Conservation (phyloP, 2,888 invertebrate species). For the Taphrorychus bicolor region DNA sequence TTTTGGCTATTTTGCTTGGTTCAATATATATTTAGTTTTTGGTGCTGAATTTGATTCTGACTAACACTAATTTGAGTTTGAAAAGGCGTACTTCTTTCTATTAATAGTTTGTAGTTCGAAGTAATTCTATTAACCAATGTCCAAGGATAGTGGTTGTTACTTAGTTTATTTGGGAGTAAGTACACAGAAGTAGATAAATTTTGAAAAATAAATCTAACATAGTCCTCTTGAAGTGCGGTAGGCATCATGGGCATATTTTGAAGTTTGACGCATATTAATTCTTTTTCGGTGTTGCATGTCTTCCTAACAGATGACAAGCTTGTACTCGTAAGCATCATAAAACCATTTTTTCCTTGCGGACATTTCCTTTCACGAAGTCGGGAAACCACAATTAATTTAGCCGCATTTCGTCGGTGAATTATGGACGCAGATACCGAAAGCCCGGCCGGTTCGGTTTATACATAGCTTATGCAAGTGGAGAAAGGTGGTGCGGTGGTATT, state of each 20-base stretch:
- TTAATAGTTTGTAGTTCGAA: too few species aligned
- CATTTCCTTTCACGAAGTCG: conserved; percentile 29
- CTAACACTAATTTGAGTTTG: too few species aligned
- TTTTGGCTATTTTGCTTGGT: too few species aligned
- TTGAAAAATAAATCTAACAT: too few species aligned
- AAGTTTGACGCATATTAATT: conserved; percentile 12
- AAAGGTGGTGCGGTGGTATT: conserved; percentile 14
- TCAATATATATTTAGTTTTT: too few species aligned
- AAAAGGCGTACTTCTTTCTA: too few species aligned
- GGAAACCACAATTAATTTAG: conserved; percentile 28
- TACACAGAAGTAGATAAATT: too few species aligned
- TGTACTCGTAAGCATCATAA: conserved; percentile 18
- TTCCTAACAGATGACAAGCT: conserved; percentile 17
- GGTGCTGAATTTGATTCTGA: too few species aligned
- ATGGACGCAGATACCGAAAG: conserved; percentile 23
- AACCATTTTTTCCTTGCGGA: conserved; percentile 26
- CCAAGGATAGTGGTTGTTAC: too few species aligned
- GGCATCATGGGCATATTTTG: background rate
- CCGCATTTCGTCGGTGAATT: conserved; percentile 27
- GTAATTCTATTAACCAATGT: too few species aligned
- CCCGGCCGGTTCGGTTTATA: background rate
- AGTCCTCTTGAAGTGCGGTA: too few species aligned
- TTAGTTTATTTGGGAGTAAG: too few species aligned
- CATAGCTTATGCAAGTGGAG: conserved; percentile 23
- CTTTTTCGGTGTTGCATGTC: conserved; percentile 14